phyloP scores from a whole-genome alignment of 2,113 vertebrate genomes.

The Protomyctophum bolini region DNA sequence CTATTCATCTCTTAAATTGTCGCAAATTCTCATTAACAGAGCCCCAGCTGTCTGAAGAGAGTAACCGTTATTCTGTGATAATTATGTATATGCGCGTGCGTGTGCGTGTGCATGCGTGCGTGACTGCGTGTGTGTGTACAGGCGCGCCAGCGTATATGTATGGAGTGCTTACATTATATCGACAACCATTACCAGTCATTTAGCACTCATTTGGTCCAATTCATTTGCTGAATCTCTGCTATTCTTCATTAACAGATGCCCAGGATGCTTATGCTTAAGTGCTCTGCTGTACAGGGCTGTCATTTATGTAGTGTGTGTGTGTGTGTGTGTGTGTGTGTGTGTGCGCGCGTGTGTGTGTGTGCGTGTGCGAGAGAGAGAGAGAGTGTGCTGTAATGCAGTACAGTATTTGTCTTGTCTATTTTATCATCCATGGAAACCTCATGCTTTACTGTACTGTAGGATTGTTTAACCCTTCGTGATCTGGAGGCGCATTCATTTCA shows the following conservation, averaged over 20 bases:
- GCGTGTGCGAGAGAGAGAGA: neutral
- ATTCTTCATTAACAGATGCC: neutral
- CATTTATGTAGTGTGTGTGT: neutral
- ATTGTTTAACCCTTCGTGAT: constrained; percentile 33
- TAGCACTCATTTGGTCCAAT: constrained; percentile 7
- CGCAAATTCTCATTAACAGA: constrained; percentile 5
- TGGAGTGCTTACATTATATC: constrained; percentile 19
- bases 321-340: neutral
- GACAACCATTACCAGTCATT: neutral
- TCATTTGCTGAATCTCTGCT: constrained; percentile 36
- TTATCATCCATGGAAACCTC: constrained; percentile 3
- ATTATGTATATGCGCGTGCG: neutral
- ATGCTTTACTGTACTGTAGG: neutral
- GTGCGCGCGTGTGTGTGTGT: neutral
- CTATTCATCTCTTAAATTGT: constrained; percentile 32
- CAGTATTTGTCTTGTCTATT: neutral
- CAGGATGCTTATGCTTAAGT: neutral
- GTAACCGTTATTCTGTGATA: neutral
- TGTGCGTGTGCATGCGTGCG: neutral
- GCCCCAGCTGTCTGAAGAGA: neutral
- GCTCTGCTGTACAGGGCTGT: neutral
- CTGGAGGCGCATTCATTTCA: neutral
- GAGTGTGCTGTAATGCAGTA: neutral
- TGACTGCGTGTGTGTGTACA: neutral
- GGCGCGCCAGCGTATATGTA: neutral